A percentile compares a stretch with the other conserved stretches of the same genome.
Evolutionary conservation across 2,113 vertebrate species (phyloP).

Genomic region (Apaloderma vittatum): DNA sequence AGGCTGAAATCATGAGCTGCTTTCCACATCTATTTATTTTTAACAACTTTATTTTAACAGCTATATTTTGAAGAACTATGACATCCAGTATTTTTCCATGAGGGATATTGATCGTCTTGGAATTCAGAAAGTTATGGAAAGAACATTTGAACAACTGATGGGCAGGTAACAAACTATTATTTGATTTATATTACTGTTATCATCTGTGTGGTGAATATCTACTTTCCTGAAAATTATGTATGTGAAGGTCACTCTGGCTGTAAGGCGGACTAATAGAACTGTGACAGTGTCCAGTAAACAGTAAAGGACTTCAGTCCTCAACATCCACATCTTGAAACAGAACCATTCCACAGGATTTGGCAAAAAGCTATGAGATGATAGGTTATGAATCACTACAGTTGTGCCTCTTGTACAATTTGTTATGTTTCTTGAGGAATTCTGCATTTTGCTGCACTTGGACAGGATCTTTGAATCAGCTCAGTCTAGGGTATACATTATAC

Average conservation of each 20-base stretch:
- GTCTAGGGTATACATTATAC: neutral
- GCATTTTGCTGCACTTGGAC: neutral
- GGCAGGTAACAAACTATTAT: constrained; percentile 81
- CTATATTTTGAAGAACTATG: constrained; percentile 92
- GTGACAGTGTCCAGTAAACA: neutral
- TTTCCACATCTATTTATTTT: neutral
- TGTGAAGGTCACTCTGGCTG: neutral
- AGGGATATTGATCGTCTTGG: constrained; percentile 94
- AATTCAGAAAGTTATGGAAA: constrained; percentile 97
- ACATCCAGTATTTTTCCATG: constrained; percentile 96
- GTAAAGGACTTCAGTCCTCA: neutral
- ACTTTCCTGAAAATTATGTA: neutral
- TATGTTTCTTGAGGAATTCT: neutral
- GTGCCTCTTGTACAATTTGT: neutral
- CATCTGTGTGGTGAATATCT: neutral
- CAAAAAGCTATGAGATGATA: accelerated
- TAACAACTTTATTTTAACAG: constrained; percentile 72
- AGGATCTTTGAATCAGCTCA: neutral
- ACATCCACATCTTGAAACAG: neutral
- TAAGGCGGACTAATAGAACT: neutral
- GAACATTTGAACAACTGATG: constrained; percentile 91
- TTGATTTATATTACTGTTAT: neutral
- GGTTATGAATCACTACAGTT: neutral
- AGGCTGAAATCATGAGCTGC: neutral
- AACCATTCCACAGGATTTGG: neutral